phyloP scores from a whole-genome alignment of 2,113 vertebrate species.

The Malurus elegans region DNA sequence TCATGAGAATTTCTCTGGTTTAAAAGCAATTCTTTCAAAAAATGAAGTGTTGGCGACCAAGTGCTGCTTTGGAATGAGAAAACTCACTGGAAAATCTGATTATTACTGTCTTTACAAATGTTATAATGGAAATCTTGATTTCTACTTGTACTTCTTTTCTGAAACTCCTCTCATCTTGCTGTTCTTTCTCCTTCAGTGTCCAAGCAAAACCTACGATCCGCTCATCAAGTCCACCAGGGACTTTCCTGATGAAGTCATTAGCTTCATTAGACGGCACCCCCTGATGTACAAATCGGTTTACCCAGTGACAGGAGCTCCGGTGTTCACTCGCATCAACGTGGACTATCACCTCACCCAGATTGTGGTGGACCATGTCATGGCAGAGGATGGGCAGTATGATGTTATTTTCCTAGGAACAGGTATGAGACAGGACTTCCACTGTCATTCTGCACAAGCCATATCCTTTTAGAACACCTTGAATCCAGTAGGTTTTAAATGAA shows the following conservation, averaged over 20 bases:
- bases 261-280: conserved; percentile 89
- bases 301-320: conserved; percentile 80
- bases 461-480: not conserved
- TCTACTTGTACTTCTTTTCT: not conserved
- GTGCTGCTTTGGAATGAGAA: not conserved
- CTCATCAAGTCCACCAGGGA: conserved; percentile 92
- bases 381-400: conserved; percentile 95
- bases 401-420: conserved; percentile 98
- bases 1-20: not conserved
- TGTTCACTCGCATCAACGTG: conserved; percentile 87
- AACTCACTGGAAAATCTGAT: not conserved
- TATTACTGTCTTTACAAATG: not conserved
- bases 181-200: conserved; percentile 77
- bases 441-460: not conserved
- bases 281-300: conserved; percentile 86
- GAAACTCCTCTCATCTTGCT: not conserved
- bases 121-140: not conserved
- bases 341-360: conserved; percentile 92
- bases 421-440: conserved; percentile 23
- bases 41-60: not conserved
- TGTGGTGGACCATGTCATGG: conserved; percentile 89
- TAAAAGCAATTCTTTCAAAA: not conserved
- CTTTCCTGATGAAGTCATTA: conserved; percentile 93
- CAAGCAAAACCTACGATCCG: conserved; percentile 93
- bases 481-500: not conserved